Percentiles rank a stretch among this genome's conserved stretches.
phyloP scores from a whole-genome alignment of 2,888 invertebrate species.

The Mesochorus sp. region DNA sequence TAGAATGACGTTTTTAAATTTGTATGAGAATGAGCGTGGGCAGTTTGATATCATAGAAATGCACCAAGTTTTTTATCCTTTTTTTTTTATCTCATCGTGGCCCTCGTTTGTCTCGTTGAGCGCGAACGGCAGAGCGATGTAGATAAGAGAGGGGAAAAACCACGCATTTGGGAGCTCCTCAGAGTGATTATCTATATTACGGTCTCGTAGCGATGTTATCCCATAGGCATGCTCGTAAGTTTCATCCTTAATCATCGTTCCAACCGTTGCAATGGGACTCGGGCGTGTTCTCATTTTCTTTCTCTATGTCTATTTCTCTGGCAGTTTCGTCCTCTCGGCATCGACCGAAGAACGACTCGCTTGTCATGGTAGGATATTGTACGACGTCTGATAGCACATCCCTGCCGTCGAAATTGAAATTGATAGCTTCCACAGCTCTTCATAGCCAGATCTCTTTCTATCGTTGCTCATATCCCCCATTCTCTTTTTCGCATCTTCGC shows the following conservation, averaged over 20 bases:
- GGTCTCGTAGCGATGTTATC: constrained; percentile 29
- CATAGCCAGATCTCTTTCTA: constrained; percentile 25
- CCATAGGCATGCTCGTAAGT: constrained; percentile 52
- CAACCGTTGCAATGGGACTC: constrained; percentile 41
- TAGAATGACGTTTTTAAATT: neutral
- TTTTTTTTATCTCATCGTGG: neutral
- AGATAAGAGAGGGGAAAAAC: constrained; percentile 53
- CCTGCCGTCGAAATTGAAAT: constrained; percentile 69
- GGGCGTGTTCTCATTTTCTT: constrained; percentile 29
- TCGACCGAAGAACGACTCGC: constrained; percentile 36
- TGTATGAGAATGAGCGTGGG: neutral
- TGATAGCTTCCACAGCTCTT: constrained; percentile 64
- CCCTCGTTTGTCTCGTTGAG: constrained; percentile 15
- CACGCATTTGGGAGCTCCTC: constrained; percentile 38
- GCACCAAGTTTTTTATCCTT: constrained; percentile 3
- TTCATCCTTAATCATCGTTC: constrained; percentile 60
- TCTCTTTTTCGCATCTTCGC: too few relatives aligned
- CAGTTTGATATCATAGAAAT: constrained; percentile 31
- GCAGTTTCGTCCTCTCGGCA: constrained; percentile 3
- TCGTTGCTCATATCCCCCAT: constrained; percentile 8
- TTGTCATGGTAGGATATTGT: constrained; percentile 55
- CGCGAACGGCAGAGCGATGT: constrained; percentile 14
- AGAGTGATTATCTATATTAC: constrained; percentile 56
- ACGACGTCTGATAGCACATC: constrained; percentile 56
- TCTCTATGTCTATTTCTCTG: constrained; percentile 5